phyloP scores from a whole-genome alignment of 2,797 vertebrate species.

The Chloroceryle amazona region DNA sequence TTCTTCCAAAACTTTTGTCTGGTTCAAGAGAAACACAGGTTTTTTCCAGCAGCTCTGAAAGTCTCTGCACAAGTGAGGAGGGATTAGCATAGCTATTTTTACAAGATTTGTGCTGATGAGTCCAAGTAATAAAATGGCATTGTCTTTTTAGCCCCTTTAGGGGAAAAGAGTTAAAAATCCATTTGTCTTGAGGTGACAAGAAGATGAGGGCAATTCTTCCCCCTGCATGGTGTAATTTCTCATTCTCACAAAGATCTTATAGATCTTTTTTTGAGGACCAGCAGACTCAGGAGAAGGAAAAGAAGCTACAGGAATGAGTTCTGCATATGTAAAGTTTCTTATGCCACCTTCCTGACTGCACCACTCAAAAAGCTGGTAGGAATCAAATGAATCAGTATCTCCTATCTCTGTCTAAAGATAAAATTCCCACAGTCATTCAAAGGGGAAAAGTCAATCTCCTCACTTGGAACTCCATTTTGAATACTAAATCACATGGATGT shows the following conservation, averaged over 20 bases:
- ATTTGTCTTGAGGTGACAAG: not conserved
- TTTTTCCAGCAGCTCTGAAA: not conserved
- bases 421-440: not conserved
- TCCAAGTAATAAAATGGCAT: not conserved
- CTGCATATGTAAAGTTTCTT: not conserved
- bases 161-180: not conserved
- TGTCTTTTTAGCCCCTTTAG: not conserved
- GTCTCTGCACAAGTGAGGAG: fast-evolving
- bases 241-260: not conserved
- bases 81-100: not conserved
- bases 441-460: not conserved
- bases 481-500: not conserved
- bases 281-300: not conserved
- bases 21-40: not conserved
- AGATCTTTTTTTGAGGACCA: not conserved
- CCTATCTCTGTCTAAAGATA: not conserved
- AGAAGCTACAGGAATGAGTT: not conserved
- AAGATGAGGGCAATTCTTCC: not conserved
- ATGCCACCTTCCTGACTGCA: not conserved
- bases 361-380: not conserved
- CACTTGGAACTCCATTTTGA: not conserved
- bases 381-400: not conserved
- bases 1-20: not conserved
- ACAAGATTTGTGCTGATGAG: not conserved
- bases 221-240: not conserved